Evolutionary conservation across 1,140 invertebrate species (phyloP).

Genomic region (Drosophila pachea): DNA sequence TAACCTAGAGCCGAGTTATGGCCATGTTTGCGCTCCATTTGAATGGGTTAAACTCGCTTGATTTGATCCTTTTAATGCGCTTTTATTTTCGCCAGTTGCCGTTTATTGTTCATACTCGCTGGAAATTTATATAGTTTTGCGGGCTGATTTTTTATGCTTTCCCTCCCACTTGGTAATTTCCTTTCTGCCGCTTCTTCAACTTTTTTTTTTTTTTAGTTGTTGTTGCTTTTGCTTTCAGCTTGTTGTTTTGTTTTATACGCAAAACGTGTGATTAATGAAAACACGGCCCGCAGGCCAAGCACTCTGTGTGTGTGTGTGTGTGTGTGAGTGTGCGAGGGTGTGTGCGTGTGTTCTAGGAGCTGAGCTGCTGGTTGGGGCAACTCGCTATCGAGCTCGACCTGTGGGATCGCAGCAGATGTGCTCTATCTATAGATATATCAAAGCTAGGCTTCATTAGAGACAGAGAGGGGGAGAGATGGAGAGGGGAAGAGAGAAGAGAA

Average conservation of each 20-base stretch:
- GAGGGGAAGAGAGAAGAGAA: no score
- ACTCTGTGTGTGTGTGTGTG: constrained; percentile 26
- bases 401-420: no score
- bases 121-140: constrained; percentile 28
- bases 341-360: no score
- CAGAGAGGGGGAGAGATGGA: no score
- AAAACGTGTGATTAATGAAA: constrained; percentile 48
- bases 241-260: constrained; percentile 32
- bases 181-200: neutral
- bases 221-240: neutral
- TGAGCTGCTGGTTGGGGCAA: no score
- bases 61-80: constrained; percentile 53
- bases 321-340: neutral
- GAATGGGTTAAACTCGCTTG: constrained; percentile 54
- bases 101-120: constrained; percentile 38
- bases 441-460: no score
- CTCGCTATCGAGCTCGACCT: no score
- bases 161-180: neutral
- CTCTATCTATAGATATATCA: no score
- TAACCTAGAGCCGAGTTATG: constrained; percentile 42
- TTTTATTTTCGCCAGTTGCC: constrained; percentile 44
- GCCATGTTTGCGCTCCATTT: constrained; percentile 43
- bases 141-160: constrained; percentile 5
- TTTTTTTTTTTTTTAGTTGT: constrained; percentile 3
- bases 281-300: constrained; percentile 12